phyloP scores from a whole-genome alignment of 2,113 vertebrate genomes.

The Leucoraja erinaceus region DNA sequence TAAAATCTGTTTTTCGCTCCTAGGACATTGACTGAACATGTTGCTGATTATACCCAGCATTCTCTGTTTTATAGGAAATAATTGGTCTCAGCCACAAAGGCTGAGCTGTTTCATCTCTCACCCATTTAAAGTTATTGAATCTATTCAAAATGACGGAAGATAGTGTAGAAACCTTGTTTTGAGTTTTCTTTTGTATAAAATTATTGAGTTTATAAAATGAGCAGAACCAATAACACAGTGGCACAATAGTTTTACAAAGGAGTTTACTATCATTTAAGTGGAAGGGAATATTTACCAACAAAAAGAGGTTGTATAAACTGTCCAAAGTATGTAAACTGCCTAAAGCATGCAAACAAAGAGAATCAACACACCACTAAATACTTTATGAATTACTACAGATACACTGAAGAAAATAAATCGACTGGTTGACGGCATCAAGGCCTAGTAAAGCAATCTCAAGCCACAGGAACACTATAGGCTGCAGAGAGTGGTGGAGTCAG shows the following conservation, averaged over 20 bases:
- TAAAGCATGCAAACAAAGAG: too few relatives aligned
- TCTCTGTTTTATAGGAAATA: too few relatives aligned
- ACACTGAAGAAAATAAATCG: too few relatives aligned
- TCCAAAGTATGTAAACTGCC: neutral
- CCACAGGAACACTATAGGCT: too few relatives aligned
- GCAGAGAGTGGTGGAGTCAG: too few relatives aligned
- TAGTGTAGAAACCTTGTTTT: neutral
- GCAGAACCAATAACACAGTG: neutral
- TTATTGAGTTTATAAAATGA: neutral
- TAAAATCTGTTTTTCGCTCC: too few relatives aligned
- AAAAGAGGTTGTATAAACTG: neutral
- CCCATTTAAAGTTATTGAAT: neutral
- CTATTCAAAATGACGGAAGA: neutral
- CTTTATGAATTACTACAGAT: too few relatives aligned
- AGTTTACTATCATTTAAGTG: neutral
- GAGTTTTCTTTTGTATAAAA: neutral
- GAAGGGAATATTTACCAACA: neutral
- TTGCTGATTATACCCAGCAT: too few relatives aligned
- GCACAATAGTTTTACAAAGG: neutral
- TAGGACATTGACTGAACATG: too few relatives aligned
- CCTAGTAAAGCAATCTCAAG: too few relatives aligned
- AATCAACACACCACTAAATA: too few relatives aligned
- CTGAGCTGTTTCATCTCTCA: neutral
- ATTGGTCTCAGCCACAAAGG: neutral
- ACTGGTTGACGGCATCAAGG: too few relatives aligned